Percentiles rank a stretch among this genome's conserved stretches.
These are phyloP conservation scores for Vireo griseus DNA, from an alignment of 2,797 vertebrate species.

Conservation along the genomic window DNA sequence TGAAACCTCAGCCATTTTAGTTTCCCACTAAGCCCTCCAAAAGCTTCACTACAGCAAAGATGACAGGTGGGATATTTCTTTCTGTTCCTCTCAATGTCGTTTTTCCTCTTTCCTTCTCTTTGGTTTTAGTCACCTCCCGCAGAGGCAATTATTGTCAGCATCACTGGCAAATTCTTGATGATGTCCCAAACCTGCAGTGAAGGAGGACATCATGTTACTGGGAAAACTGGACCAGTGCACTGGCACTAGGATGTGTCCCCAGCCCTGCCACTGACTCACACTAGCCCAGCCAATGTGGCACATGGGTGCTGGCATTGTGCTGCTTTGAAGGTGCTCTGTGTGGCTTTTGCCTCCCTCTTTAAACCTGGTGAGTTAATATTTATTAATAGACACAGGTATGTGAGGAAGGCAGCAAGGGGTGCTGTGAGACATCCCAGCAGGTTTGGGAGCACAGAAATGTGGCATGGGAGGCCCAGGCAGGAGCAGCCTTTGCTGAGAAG, in stretches of 20 bases:
- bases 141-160: not conserved
- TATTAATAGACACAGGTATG: not conserved
- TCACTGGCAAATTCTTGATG: not conserved
- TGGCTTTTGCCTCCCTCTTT: not conserved
- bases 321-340: not conserved
- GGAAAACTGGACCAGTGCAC: not conserved
- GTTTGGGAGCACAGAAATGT: not conserved
- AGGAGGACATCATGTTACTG: not conserved
- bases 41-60: not conserved
- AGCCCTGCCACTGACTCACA: not conserved
- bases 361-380: not conserved
- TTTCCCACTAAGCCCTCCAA: not conserved
- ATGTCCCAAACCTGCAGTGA: constrained; percentile 10
- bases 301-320: fast-evolving
- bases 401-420: not conserved
- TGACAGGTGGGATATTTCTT: not conserved
- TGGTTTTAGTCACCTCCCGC: not conserved
- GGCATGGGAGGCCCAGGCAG: not conserved
- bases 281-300: fast-evolving
- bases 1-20: not conserved
- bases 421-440: not conserved
- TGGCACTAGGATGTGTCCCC: not conserved
- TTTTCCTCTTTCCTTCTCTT: not conserved
- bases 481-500: not conserved
- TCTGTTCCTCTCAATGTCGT: not conserved